Base-by-base conservation (phyloP, 2,888 invertebrate species). In the Camptogramma bilineatum region DNA sequence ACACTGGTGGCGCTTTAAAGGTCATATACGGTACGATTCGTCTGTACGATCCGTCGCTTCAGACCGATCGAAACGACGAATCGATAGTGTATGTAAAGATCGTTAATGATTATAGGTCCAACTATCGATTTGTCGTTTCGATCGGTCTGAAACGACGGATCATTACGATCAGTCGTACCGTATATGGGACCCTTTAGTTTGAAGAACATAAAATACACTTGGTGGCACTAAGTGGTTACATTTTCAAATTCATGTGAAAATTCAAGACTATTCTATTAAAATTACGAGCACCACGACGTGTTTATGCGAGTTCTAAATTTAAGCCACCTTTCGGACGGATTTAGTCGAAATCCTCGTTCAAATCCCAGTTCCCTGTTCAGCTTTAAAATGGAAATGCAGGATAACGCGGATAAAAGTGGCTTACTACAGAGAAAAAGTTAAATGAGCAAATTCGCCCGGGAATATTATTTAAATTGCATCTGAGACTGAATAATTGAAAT, bases 301-400 rank as follows among this genome's bases (percentile, higher is more conserved):
- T 80, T 78, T 77, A 73, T 74, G 63, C 63, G 60, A 58, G 53
- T 63, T 66, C 56, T 63, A 58, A 67, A 58, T 73, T 73, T 76
- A 80, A 82, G 76, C 78, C 75, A 75, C 77, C 76, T 78, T 83
- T 79, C 77, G 75, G 79, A 76, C 62, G 71, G 79, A 78, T 79
- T 85, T 80, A 80, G 69, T 70, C 69, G 50, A 66, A 77, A 80
- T 77, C 79, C 77, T 59, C 71, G 77, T 74, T 81, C 78, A 80
- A 82, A 81, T 79, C 80, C 75, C 67, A 71, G 76, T 70, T 77
- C 76, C 73, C 64, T 79, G 79, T 80, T 81, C 74, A 72, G 76
- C 75, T 82, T 81, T 81, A 81, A 82, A 85, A 85, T 85, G 85
- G 78, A 83, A 86, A 86, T 85, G 74, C 76, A 73, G 79, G 81